Evolutionary conservation across 2,113 vertebrate species (phyloP).

Genomic region (Pituophis catenifer): DNA sequence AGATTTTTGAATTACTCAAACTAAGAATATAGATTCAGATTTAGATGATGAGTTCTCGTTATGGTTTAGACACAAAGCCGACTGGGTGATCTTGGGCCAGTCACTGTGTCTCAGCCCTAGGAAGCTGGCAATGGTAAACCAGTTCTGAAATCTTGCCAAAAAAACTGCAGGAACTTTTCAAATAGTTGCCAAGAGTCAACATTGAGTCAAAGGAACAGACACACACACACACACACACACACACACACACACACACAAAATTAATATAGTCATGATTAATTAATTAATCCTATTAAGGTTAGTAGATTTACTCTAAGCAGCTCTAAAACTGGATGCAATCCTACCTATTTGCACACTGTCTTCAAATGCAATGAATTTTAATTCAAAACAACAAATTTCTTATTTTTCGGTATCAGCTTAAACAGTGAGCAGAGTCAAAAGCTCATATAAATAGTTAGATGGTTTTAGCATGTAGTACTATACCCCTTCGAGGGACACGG

Average conservation of each 20-base stretch:
- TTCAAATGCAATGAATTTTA: neutral
- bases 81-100: too few relatives aligned
- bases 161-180: too few relatives aligned
- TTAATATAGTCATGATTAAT: neutral
- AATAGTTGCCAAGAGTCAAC: too few relatives aligned
- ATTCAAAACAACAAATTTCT: neutral
- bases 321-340: neutral
- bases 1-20: too few relatives aligned
- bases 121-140: too few relatives aligned
- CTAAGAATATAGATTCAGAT: too few relatives aligned
- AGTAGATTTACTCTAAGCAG: neutral
- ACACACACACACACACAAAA: too few relatives aligned
- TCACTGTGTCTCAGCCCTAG: too few relatives aligned
- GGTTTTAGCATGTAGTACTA: neutral
- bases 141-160: too few relatives aligned
- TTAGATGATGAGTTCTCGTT: too few relatives aligned
- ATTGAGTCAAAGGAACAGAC: too few relatives aligned
- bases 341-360: neutral
- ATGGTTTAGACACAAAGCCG: too few relatives aligned
- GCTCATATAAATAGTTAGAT: neutral
- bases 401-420: neutral
- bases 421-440: neutral
- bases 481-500: neutral
- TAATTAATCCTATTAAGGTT: neutral
- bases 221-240: fast-evolving